These are phyloP conservation scores for human (Homo sapiens) DNA, from an alignment of 2,113 vertebrate species.

Conservation along the genomic window GRCh38 chr2:76985001-76985500, in stretches of 20 bases:
- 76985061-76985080: neutral
- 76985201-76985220: neutral
- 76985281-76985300: conserved; percentile 38
- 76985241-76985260: neutral
- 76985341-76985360: neutral
- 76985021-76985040: neutral
- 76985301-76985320: neutral
- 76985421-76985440: neutral
- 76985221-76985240: neutral
- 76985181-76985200: neutral
- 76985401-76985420: neutral
- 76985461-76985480: neutral
- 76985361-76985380: conserved; percentile 24
- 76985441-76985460: neutral
- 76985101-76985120: neutral
- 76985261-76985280: conserved; percentile 4
- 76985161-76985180: neutral
- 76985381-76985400: neutral
- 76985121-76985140: neutral
- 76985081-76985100: neutral
- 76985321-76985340: neutral
- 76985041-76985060: neutral
- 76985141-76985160: neutral
- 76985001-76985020: neutral
- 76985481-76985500: conserved; percentile 41